Evolutionary conservation across 2,797 vertebrate species (phyloP), one percentile per base, ranked within the genome.

Genomic region (Tapirus indicus): DNA sequence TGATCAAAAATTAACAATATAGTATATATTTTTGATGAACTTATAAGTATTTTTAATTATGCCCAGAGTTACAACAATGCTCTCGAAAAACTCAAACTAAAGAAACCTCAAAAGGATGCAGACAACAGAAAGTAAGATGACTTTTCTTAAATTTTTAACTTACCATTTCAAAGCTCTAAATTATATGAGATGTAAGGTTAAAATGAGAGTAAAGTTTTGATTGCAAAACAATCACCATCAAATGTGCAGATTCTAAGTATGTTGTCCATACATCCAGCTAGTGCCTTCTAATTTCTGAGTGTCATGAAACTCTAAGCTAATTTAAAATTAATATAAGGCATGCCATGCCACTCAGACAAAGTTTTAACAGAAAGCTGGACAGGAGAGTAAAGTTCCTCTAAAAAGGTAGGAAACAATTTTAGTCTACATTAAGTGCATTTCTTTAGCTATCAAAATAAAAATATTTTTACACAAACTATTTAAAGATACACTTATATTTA

Each of bases 81-180:
- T 93, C 98, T 99, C 2, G n/a, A 97, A 89, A 99, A 98, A 97
- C 97, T 99, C 29, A 98, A 68, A 91, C 11, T 98, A 96, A 98
- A 98, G 97, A 98, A 98, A 88, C 64, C 98, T 41, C 44, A 95
- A 92, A 32, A 47, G 35, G 92, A 93, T 23, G 96, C 95, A 94
- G 75, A 95, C 25, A 29, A 88, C 72, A 87, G 97, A 97, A 95
- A 18, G 98, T 98, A 98, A 96, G 96, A 96, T 29, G 87, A 60
- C 35, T 88, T 95, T 83, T 72, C 44, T 74, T 80, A 66, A 91
- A 75, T 74, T 91, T 82, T 94, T 75, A 92, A 77, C 60, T 82
- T 71, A 62, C 17, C 32, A 92, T 80, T 95, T 85, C 82, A 89
- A 97, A 75, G 41, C 80, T 97, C n/a, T 89, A 14, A 9, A 62